Percentiles rank a stretch among this genome's conserved stretches.
Conservation (phyloP, 2,888 invertebrate genomes). For the Trisateles emortualis region DNA sequence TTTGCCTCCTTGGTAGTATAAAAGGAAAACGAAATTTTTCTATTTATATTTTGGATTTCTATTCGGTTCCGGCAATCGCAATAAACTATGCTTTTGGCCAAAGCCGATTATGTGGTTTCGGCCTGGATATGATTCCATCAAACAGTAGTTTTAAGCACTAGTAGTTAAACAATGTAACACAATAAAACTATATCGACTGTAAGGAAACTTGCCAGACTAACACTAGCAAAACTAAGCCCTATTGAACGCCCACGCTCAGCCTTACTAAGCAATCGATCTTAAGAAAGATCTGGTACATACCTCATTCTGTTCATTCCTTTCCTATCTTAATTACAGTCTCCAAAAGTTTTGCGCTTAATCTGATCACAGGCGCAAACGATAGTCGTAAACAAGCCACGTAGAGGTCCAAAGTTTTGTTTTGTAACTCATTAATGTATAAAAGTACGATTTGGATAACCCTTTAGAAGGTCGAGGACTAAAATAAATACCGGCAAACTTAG, state of each 20-base stretch:
- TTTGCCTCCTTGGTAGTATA: too few relatives aligned
- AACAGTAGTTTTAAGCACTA: too few relatives aligned
- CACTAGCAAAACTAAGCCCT: background rate
- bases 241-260: background rate
- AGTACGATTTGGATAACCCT: slow-evolving; percentile 29
- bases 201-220: too few relatives aligned
- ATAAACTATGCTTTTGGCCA: too few relatives aligned
- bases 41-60: too few relatives aligned
- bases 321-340: slow-evolving; percentile 38
- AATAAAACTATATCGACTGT: too few relatives aligned
- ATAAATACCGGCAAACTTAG: slow-evolving; percentile 21
- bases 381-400: slow-evolving; percentile 45
- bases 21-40: too few relatives aligned
- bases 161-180: too few relatives aligned
- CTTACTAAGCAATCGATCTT: slow-evolving; percentile 13
- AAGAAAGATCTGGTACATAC: slow-evolving; percentile 2
- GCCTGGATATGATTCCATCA: too few relatives aligned
- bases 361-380: slow-evolving; percentile 39
- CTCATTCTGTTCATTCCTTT: slow-evolving; percentile 13
- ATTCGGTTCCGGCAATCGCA: too few relatives aligned
- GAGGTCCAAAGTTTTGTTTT: slow-evolving; percentile 22
- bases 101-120: too few relatives aligned
- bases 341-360: slow-evolving; percentile 38
- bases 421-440: slow-evolving; percentile 42
- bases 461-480: slow-evolving; percentile 10